phyloP scores from a whole-genome alignment of 1,140 invertebrate species.

The Achatina immaculata region DNA sequence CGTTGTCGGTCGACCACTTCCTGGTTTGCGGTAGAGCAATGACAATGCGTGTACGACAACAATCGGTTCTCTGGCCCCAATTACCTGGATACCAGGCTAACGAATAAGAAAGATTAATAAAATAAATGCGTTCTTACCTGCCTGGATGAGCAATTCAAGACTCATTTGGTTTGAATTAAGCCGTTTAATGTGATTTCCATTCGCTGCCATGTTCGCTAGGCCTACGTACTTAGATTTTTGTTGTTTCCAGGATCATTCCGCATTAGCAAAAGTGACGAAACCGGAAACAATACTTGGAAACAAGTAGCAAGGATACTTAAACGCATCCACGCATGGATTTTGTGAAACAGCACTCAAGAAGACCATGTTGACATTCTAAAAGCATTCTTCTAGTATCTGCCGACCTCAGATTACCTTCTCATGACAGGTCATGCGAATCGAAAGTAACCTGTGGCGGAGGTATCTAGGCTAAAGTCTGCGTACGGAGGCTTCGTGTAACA shows the following conservation, averaged over 20 bases:
- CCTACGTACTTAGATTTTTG: slow-evolving; percentile 19
- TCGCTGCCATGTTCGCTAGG: slow-evolving; percentile 34
- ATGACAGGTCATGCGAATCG: neutral
- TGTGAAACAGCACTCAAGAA: no score
- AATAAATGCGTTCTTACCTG: slow-evolving; percentile 23
- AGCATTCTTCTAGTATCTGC: neutral
- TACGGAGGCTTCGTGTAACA: slow-evolving; percentile 10
- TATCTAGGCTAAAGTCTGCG: slow-evolving; percentile 20
- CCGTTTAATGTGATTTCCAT: slow-evolving; percentile 10
- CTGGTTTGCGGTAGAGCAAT: slow-evolving; percentile 28
- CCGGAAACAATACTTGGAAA: slow-evolving; percentile 37
- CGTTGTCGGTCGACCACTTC: slow-evolving; percentile 20
- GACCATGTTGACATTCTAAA: no score
- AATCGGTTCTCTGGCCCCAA: neutral
- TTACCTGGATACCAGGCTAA: neutral
- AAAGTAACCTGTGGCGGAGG: neutral
- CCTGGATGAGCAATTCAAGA: slow-evolving; percentile 37
- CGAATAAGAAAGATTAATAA: neutral
- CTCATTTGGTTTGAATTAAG: slow-evolving; percentile 27
- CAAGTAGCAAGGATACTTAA: neutral
- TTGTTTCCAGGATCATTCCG: slow-evolving; percentile 32
- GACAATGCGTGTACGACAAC: slow-evolving; percentile 4
- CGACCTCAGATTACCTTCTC: neutral
- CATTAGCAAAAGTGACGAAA: slow-evolving; percentile 21
- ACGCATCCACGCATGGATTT: no score